phyloP scores from a whole-genome alignment of 2,113 vertebrate genomes.

The Neodon shergylaensis region DNA sequence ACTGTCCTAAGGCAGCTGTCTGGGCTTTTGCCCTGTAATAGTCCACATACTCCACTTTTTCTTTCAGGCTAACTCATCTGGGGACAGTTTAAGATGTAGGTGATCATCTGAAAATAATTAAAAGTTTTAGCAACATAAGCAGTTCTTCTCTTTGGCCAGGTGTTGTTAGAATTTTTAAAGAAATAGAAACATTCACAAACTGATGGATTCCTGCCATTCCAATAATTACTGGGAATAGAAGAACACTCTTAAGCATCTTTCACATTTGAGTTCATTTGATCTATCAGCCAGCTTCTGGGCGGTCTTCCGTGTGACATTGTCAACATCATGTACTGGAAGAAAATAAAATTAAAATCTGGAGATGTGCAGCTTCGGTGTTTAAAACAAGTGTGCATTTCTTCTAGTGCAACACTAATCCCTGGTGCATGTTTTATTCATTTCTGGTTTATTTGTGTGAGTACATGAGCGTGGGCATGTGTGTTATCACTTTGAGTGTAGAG shows the following conservation, averaged over 20 bases:
- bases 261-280: background rate
- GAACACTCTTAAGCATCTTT: background rate
- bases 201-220: background rate
- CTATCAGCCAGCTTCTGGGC: background rate
- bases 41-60: background rate
- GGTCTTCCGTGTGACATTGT: background rate
- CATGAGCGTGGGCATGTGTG: too few species aligned
- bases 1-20: background rate
- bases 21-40: background rate
- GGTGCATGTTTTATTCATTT: background rate
- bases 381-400: background rate
- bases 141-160: background rate
- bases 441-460: background rate
- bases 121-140: background rate
- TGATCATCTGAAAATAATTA: background rate
- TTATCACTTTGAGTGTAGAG: too few species aligned
- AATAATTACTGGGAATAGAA: background rate
- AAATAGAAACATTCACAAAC: conserved; percentile 19
- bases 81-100: background rate
- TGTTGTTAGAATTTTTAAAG: conserved; percentile 56
- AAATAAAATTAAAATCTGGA: background rate
- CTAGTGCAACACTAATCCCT: background rate
- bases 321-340: background rate
- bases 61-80: background rate
- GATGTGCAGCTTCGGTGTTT: rapidly evolving